These are phyloP conservation scores for Pagetopsis macropterus DNA, from an alignment of 2,797 vertebrate genomes.

Conservation along the genomic window DNA sequence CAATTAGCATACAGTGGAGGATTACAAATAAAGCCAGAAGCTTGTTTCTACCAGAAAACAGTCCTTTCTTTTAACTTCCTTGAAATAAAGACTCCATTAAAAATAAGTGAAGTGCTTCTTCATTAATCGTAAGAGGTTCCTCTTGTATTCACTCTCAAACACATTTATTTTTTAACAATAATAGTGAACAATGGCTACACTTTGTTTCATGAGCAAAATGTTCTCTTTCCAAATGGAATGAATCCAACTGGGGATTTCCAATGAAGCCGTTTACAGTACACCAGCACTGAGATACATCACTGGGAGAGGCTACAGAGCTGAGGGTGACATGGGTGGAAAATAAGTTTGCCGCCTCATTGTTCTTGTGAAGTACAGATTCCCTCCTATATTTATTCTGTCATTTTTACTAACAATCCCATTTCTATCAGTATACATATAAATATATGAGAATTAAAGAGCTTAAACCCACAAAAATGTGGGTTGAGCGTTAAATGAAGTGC, in stretches of 20 bases:
- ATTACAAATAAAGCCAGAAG: slow-evolving; percentile 5
- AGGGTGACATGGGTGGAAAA: slow-evolving; percentile 13
- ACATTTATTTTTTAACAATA: background rate
- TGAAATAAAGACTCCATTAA: background rate
- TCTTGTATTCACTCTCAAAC: slow-evolving; percentile 2
- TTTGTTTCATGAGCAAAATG: slow-evolving; percentile 33
- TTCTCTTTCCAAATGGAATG: slow-evolving; percentile 45
- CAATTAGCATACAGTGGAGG: slow-evolving; percentile 1
- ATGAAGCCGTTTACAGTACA: slow-evolving; percentile 17
- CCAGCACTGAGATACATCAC: slow-evolving; percentile 2
- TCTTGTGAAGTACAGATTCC: too few species aligned
- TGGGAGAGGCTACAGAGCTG: slow-evolving; percentile 13
- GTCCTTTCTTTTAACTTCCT: background rate
- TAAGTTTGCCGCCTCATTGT: background rate
- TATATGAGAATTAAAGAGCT: too few species aligned
- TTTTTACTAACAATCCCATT: too few species aligned
- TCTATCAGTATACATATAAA: too few species aligned
- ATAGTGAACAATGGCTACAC: slow-evolving; percentile 23
- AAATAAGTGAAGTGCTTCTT: background rate
- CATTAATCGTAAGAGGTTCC: slow-evolving; percentile 5
- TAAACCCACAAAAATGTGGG: too few species aligned
- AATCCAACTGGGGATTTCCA: slow-evolving; percentile 44
- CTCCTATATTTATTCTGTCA: too few species aligned
- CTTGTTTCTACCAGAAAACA: background rate
- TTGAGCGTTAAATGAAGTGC: too few species aligned